phyloP scores from a whole-genome alignment of 2,113 vertebrate species.

The Podarcis muralis region DNA sequence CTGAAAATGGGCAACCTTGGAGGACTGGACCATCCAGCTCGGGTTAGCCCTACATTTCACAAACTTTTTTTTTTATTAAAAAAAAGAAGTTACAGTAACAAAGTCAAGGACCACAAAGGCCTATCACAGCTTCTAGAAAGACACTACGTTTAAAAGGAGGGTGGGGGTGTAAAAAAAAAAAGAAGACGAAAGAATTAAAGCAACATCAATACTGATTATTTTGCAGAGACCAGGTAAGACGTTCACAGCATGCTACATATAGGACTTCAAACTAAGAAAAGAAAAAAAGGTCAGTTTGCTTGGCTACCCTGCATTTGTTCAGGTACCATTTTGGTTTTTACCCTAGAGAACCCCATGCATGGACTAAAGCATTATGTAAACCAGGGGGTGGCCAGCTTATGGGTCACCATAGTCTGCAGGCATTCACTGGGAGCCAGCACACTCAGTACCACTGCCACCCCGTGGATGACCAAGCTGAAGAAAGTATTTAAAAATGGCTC shows the following conservation, averaged over 20 bases:
- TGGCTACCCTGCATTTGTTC: neutral
- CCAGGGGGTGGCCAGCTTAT: neutral
- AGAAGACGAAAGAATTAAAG: constrained; percentile 68
- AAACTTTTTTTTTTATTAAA: constrained; percentile 37
- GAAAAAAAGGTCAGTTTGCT: neutral
- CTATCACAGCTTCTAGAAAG: constrained; percentile 81
- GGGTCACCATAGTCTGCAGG: neutral
- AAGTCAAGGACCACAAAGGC: constrained; percentile 78
- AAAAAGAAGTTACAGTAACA: constrained; percentile 78
- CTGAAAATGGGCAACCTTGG: constrained; percentile 66
- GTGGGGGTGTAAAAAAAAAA: constrained; percentile 5
- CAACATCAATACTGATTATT: constrained; percentile 81
- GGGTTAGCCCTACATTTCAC: constrained; percentile 75
- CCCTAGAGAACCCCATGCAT: neutral
- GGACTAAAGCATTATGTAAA: neutral
- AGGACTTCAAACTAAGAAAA: constrained; percentile 3
- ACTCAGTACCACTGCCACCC: too few relatives aligned
- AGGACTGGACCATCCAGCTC: constrained; percentile 68
- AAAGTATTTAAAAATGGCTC: neutral
- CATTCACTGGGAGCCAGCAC: neutral
- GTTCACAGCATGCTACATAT: constrained; percentile 79
- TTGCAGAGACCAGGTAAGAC: constrained; percentile 73
- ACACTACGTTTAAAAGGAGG: constrained; percentile 46
- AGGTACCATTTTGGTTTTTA: neutral
- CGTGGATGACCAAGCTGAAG: neutral